Base-by-base conservation (phyloP, 2,888 invertebrate species). In the Calephelis perditalis region DNA sequence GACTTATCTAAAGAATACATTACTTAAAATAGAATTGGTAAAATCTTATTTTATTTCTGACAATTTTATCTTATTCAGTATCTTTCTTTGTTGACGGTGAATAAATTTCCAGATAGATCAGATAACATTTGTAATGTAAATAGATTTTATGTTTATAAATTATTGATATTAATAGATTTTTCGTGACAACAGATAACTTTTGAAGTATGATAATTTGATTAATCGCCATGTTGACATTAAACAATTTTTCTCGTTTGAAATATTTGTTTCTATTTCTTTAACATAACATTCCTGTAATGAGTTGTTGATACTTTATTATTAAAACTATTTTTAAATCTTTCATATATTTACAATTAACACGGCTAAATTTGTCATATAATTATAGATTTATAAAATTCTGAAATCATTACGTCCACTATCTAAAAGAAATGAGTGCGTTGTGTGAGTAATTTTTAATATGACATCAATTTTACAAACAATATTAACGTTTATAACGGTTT, bases 101-200 rank as follows among this genome's bases (percentile, higher is more conserved):
- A 26, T 26, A 26, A 26, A 26, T 26, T 26, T 26, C 26, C 26
- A 26, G 4, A 15, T 15, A 15, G 15, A 15, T 15, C 15, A 15
- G 1, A 26, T 26, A 26, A 26, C 3, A 26, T 26, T 26, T 26
- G 26, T 26, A 26, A 1, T 26, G 26, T 26, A 26, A 3, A 26
- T 26, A 26, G 26, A 26, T 26, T 26, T 26, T 26, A 26, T 26
- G 26, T 26, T 26, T 2, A 26, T 73, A 73, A 64, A 68, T 68
- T 63, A 68, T 68, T 64, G 68, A 75, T 73, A 74, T 74, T 77
- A 72, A 73, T 70, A 74, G 76, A 73, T 71, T 71, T 77, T 75
- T 81, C 75, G 76, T 80, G 81, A 77, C 77, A 79, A 76, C 68
- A 65, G 62, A 60, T 73, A 75, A 76, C 78, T 78, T 77, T 58